phyloP scores from a whole-genome alignment of 2,113 vertebrate species.

The Anguilla rostrata region DNA sequence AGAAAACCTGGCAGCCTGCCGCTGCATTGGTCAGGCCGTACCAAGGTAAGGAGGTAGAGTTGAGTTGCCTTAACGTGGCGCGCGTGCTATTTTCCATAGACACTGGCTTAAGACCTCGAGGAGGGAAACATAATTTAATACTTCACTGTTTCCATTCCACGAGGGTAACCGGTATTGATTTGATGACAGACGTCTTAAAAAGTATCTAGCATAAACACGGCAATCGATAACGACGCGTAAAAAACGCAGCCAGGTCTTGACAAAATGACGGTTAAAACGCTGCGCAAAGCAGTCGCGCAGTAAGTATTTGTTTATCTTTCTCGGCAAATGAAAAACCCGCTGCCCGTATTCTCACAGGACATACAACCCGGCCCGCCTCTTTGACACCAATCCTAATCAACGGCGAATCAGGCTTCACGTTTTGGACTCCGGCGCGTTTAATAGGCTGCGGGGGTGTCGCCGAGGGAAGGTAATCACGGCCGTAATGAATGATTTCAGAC shows the following conservation, averaged over 20 bases:
- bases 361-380: neutral
- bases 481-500: neutral
- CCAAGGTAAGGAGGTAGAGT: conserved; percentile 43
- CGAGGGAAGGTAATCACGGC: neutral
- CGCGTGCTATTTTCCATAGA: neutral
- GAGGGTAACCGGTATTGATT: neutral
- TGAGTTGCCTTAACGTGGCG: conserved; percentile 28
- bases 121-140: neutral
- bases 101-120: neutral
- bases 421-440: conserved; percentile 24
- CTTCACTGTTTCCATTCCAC: neutral
- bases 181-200: neutral
- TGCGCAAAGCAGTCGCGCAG: neutral
- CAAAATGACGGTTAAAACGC: neutral
- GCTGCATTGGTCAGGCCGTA: conserved; percentile 33
- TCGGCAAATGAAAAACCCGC: too few relatives aligned
- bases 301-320: neutral
- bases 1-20: conserved; percentile 36
- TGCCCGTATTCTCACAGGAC: neutral
- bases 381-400: conserved; percentile 17
- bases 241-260: neutral
- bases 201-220: neutral
- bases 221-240: neutral
- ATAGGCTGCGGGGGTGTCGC: neutral
- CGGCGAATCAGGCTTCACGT: conserved; percentile 27